Percentiles rank a stretch among this genome's conserved stretches.
These are phyloP conservation scores for Drosophila micromelanica DNA, from an alignment of 1,140 invertebrate species.

Conservation along the genomic window DNA sequence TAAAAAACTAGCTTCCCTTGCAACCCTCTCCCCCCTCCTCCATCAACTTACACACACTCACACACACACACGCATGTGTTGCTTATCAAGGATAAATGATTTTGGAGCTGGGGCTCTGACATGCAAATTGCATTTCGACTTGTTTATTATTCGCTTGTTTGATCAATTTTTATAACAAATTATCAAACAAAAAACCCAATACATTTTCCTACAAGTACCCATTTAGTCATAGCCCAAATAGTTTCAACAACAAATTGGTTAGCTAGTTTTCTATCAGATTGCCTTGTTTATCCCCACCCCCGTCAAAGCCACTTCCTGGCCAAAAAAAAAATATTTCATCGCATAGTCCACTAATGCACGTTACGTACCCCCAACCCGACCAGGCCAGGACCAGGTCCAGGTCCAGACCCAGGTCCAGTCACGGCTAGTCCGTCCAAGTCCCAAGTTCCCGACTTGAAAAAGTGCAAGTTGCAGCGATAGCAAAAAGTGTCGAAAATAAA, in stretches of 20 bases:
- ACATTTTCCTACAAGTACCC: conserved; percentile 3
- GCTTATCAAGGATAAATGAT: conserved; percentile 64
- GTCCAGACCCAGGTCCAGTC: conserved; percentile 4
- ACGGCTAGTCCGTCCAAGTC: background rate
- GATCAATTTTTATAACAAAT: conserved; percentile 83
- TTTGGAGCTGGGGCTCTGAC: conserved; percentile 37
- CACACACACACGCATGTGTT: conserved; percentile 55
- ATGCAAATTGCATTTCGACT: conserved; percentile 78
- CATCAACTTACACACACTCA: background rate
- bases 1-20: background rate
- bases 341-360: conserved; percentile 37
- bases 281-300: background rate
- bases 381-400: background rate
- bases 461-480: conserved; percentile 61
- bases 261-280: conserved; percentile 9
- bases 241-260: conserved; percentile 22
- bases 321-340: conserved; percentile 17
- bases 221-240: background rate
- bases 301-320: conserved; percentile 26
- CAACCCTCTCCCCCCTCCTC: background rate
- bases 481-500: conserved; percentile 30
- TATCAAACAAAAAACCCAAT: conserved; percentile 42
- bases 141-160: conserved; percentile 68
- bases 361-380: background rate
- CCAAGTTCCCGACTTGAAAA: conserved; percentile 21